Conservation (phyloP, 2,888 invertebrate genomes). For the Scaeva pyrastri region DNA sequence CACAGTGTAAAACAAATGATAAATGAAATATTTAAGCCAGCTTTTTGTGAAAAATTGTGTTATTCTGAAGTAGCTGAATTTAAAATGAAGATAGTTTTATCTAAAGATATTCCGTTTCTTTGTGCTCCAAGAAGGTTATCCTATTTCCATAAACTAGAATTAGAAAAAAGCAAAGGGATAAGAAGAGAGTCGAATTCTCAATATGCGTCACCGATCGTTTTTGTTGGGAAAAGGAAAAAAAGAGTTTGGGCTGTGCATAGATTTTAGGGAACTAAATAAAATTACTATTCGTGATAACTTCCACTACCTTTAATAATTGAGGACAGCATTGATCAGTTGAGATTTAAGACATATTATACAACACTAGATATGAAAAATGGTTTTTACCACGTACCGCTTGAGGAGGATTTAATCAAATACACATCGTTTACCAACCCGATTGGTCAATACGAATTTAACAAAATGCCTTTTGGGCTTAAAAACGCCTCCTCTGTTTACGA, state of each 20-base stretch:
- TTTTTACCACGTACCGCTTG: no score
- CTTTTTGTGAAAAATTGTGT: slow-evolving; percentile 19
- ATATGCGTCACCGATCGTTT: slow-evolving; percentile 63
- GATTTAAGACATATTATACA: neutral
- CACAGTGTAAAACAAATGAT: slow-evolving; percentile 20
- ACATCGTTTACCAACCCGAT: slow-evolving; percentile 44
- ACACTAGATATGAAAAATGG: neutral
- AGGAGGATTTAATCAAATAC: no score
- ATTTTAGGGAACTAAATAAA: slow-evolving; percentile 63
- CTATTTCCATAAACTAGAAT: slow-evolving; percentile 41
- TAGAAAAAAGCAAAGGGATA: slow-evolving; percentile 25
- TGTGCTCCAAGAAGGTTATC: slow-evolving; percentile 46
- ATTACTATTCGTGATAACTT: slow-evolving; percentile 57
- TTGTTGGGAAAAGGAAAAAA: no score
- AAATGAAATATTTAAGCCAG: slow-evolving; percentile 32
- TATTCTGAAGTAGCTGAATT: slow-evolving; percentile 3
- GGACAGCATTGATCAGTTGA: slow-evolving; percentile 51
- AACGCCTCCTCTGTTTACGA: slow-evolving; percentile 35
- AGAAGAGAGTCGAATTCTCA: slow-evolving; percentile 55
- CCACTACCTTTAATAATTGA: slow-evolving; percentile 67
- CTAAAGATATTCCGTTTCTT: slow-evolving; percentile 46
- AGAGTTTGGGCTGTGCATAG: slow-evolving; percentile 56
- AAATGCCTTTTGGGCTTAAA: slow-evolving; percentile 73
- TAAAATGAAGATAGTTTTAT: slow-evolving; percentile 48
- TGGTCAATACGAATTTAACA: slow-evolving; percentile 24